Evolutionary conservation across 2,113 vertebrate genomes (phyloP), one percentile per base, ranked within the genome.

Genomic region (Patagioenas fasciata): DNA sequence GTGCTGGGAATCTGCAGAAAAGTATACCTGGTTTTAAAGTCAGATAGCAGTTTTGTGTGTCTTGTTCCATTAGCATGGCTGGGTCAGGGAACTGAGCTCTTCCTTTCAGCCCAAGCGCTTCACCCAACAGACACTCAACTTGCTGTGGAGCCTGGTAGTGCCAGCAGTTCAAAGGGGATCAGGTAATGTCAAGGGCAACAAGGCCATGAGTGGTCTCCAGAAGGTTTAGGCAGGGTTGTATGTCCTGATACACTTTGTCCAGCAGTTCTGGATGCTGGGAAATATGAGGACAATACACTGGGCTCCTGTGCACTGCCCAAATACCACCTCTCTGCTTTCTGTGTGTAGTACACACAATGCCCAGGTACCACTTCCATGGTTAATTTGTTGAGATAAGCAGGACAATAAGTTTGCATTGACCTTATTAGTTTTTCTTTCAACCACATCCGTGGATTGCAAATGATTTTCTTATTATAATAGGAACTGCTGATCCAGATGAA

Each of bases 271-370:
- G 34, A n/a, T 70, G 34, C 13, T 29, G 50, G 15, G 42, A 70
- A 50, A 50, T 8, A 28, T 8, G 8, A 50, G 34, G 7, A 62
- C 20, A 40, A 47, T 10, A 47, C 29, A 36, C 21, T 42, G 36
- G 0, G 2, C 31, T 51, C 34, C 36, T 26, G 4, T 21, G 51
- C 1, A 1, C 20, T 36, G 60, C 44, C 26, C 44, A 36, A 44
- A 44, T 36, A 28, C 20, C 25, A 24, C 16, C 20, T 25, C 51
- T 67, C 19, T 38, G 10, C 11, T 62, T 82, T 29, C 47, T 48
- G 13, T 5, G 24, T 20, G n/a, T 3, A 8, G 62, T 5, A 62
- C 16, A 21, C 19, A 34, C 2, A 1, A 25, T 18, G 24, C 19
- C 24, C 34, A 36, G 10, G 29, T 36, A 64, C 8, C 42, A 24